Evolutionary conservation across 1,140 invertebrate species (phyloP), one percentile per base, ranked within the genome.

Genomic region (Leptopilina clavipes): DNA sequence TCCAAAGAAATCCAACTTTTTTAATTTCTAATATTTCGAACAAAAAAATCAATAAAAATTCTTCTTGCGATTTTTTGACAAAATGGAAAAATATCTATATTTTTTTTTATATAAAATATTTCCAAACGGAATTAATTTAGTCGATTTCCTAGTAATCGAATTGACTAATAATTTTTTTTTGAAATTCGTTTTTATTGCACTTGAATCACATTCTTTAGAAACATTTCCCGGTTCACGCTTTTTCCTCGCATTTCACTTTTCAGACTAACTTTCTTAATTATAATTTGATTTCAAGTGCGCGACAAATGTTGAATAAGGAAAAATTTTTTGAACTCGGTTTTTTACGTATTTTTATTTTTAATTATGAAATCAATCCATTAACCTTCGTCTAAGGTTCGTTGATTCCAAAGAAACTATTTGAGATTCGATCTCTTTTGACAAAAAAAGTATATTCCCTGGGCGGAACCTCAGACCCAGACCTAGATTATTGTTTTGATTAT

Each of bases 221-320:
- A 31, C 25, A 12, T 65, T 65, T 65, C 59, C 22, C 5, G 25
- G 22, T 25, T 65, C 37, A 40, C 12, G n/a, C n/a, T n/a, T 31
- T 65, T 65, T 65, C 59, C 59, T 65, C 22, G n/a, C n/a, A 65
- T 65, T 65, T 65, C 59, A 65, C 59, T 65, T 65, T 65, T 37
- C 59, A 65, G 22, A n/a, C 7, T 31, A n/a, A 7, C 22, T 65
- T 31, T 65, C 8, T 12, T 65, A 25, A 25, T 31, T 31, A 59
- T 10, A 18, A n/a, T 19, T 65, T 65, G 22, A 25, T 65, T 25
- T 59, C 17, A 0, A 12, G 8, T 25, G n/a, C n/a, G n/a, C n/a
- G 10, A 65, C 12, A 22, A 19, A 65, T 59, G 7, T n/a, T n/a
- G 31, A 65, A 25, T 25, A 31, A 14, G 19, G 19, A 59, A 12